Percentiles rank a stretch among this genome's conserved stretches.
phyloP scores from a whole-genome alignment of 2,797 vertebrate species.

The Tamandua tetradactyla region DNA sequence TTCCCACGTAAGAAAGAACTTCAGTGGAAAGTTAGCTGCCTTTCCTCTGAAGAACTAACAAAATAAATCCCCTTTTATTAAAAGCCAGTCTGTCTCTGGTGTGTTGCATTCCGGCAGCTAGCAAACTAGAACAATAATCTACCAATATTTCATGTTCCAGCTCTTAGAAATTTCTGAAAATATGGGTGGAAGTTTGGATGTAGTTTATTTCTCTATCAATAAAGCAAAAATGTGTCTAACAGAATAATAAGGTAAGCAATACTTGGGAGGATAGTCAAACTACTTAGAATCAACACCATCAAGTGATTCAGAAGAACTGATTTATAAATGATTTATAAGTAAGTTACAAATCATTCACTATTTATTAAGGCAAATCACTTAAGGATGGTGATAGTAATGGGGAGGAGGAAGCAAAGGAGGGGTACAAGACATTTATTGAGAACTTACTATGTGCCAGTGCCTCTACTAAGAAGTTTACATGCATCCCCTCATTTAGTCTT shows the following conservation, averaged over 20 bases:
- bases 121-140: too few relatives aligned
- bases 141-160: neutral
- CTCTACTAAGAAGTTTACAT: neutral
- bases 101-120: too few relatives aligned
- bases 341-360: neutral
- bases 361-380: neutral
- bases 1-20: too few relatives aligned
- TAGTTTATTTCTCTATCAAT: neutral
- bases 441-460: neutral
- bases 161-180: constrained; percentile 16
- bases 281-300: neutral
- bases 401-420: too few relatives aligned
- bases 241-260: neutral
- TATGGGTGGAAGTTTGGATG: neutral
- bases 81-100: too few relatives aligned
- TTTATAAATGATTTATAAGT: neutral
- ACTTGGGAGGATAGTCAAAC: neutral
- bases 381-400: neutral
- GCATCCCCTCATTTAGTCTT: neutral
- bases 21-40: too few relatives aligned
- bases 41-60: too few relatives aligned
- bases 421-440: neutral
- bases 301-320: neutral
- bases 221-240: neutral
- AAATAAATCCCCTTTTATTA: too few relatives aligned